These are phyloP conservation scores for Margaritifera margaritifera DNA, from an alignment of 2,888 invertebrate genomes.

Conservation along the genomic window DNA sequence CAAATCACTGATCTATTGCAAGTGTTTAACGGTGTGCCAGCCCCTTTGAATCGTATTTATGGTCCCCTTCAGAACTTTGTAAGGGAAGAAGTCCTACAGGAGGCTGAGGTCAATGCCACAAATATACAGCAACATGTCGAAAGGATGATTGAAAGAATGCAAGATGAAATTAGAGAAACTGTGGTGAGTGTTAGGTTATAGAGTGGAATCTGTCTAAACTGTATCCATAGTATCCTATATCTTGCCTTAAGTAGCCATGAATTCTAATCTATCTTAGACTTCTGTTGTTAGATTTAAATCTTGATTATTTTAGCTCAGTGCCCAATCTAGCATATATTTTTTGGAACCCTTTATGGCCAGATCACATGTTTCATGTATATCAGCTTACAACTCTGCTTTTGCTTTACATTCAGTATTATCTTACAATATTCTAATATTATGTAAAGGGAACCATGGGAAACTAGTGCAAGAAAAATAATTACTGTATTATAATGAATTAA, in stretches of 20 bases:
- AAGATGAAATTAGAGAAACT: conserved; percentile 72
- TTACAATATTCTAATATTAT: too few relatives aligned
- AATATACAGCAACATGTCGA: conserved; percentile 74
- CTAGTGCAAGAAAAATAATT: too few relatives aligned
- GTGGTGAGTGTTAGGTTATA: conserved; percentile 68
- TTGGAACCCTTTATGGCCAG: too few relatives aligned
- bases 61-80: conserved; percentile 75
- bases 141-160: conserved; percentile 73
- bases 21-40: conserved; percentile 72
- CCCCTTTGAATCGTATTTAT: conserved; percentile 74
- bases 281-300: too few relatives aligned
- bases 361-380: too few relatives aligned
- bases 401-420: too few relatives aligned
- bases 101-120: conserved; percentile 69
- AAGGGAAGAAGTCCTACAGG: conserved; percentile 73
- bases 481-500: too few relatives aligned
- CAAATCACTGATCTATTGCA: conserved; percentile 72
- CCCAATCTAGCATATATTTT: too few relatives aligned
- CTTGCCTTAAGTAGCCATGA: not conserved
- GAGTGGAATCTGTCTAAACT: not conserved
- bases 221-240: not conserved
- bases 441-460: too few relatives aligned
- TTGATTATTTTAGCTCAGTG: too few relatives aligned
- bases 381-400: too few relatives aligned
- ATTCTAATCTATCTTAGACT: too few relatives aligned